These are phyloP conservation scores for Beroe forskalii DNA, from an alignment of 37 sponge, comb jelly and placozoan genomes.

Conservation along the genomic window DNA sequence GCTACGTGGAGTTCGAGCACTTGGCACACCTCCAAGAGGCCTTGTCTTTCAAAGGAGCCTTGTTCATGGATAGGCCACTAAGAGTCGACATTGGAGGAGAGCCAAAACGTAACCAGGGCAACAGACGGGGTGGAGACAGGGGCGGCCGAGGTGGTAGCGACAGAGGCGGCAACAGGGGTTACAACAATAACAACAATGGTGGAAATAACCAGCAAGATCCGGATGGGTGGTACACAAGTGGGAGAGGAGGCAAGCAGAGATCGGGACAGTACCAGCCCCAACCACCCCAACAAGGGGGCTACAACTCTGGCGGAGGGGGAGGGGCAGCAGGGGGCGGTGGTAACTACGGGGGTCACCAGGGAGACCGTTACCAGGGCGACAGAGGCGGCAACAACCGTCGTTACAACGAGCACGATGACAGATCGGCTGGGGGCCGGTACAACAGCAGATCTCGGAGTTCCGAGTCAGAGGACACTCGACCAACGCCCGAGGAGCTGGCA, in stretches of 20 bases:
- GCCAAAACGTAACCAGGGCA: conserved; percentile 66
- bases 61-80: conserved; percentile 67
- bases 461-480: conserved; percentile 45
- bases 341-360: conserved; percentile 50
- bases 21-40: conserved; percentile 77
- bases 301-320: conserved; percentile 65
- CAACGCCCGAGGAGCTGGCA: conserved; percentile 71
- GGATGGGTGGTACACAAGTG: conserved; percentile 59
- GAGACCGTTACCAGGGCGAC: conserved; percentile 54
- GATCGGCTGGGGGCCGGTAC: neutral
- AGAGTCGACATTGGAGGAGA: conserved; percentile 70
- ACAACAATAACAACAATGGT: conserved; percentile 10
- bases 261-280: neutral
- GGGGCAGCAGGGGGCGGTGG: conserved; percentile 62
- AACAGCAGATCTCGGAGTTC: conserved; percentile 24
- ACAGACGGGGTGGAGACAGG: conserved; percentile 47
- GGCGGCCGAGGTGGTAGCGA: conserved; percentile 69
- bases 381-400: conserved; percentile 49
- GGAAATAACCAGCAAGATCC: neutral
- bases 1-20: conserved; percentile 92
- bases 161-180: conserved; percentile 51
- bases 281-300: conserved; percentile 10
- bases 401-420: conserved; percentile 43
- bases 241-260: conserved; percentile 63
- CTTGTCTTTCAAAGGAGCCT: conserved; percentile 85